A percentile compares a stretch with the other conserved stretches of the same genome.
These are phyloP conservation scores for Zhuqinia jingwanae DNA, from an alignment of 2,888 invertebrate species.

Conservation along the genomic window DNA sequence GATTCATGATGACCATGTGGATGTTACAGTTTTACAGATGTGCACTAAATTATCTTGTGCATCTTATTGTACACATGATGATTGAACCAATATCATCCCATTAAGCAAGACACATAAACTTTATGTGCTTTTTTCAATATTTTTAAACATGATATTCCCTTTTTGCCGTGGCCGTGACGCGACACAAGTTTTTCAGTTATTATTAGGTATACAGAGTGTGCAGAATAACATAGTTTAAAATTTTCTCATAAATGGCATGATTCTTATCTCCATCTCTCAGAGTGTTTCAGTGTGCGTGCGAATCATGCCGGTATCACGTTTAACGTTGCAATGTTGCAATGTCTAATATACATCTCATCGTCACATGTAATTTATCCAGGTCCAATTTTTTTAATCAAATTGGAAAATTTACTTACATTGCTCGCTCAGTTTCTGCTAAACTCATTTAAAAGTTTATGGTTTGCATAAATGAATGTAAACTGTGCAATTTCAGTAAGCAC, in stretches of 20 bases:
- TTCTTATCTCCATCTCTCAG: not conserved
- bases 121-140: too few species aligned
- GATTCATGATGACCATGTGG: not conserved
- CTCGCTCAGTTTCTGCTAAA: too few species aligned
- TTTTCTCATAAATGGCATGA: not conserved
- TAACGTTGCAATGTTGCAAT: not conserved
- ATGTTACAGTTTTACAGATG: not conserved
- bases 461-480: too few species aligned
- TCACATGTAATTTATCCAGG: slow-evolving; percentile 7
- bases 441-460: too few species aligned
- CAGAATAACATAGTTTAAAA: not conserved
- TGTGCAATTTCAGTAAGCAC: too few species aligned
- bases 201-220: too few species aligned
- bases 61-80: not conserved
- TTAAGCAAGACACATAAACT: too few species aligned
- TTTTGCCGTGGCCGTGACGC: too few species aligned
- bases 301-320: slow-evolving; percentile 15
- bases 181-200: too few species aligned
- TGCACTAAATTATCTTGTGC: not conserved
- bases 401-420: not conserved
- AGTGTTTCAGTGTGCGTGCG: not conserved
- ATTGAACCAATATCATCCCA: too few species aligned
- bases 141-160: too few species aligned
- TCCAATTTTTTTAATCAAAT: not conserved
- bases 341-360: not conserved